A percentile compares a stretch with the other conserved stretches of the same genome.
These are phyloP conservation scores for Leuciscus idus DNA, from an alignment of 2,113 vertebrate species.

Conservation along the genomic window DNA sequence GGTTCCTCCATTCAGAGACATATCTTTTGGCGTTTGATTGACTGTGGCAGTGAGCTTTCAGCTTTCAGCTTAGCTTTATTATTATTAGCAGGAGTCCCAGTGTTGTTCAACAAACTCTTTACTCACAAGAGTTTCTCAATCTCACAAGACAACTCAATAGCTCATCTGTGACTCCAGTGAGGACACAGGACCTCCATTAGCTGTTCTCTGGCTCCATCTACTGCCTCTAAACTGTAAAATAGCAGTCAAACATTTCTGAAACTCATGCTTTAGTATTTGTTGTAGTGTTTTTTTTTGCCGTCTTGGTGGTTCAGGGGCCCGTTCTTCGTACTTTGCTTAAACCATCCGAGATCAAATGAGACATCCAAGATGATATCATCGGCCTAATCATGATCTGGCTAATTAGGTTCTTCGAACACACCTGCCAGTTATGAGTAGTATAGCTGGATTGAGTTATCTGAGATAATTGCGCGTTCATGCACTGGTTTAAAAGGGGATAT, in stretches of 20 bases:
- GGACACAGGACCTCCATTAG: not conserved
- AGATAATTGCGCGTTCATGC: too few species aligned
- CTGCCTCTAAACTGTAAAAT: not conserved
- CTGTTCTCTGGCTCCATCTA: conserved; percentile 32
- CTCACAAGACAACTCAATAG: not conserved
- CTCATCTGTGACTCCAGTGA: not conserved
- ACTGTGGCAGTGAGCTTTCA: not conserved
- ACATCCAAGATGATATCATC: too few species aligned
- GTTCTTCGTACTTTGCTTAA: too few species aligned
- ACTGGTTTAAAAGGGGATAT: too few species aligned
- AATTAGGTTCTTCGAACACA: too few species aligned
- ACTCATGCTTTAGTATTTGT: not conserved
- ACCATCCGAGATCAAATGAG: too few species aligned
- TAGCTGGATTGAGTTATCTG: too few species aligned
- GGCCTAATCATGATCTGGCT: too few species aligned
- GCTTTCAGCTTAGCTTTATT: not conserved
- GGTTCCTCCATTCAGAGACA: not conserved
- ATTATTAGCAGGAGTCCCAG: not conserved
- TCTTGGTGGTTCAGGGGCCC: too few species aligned
- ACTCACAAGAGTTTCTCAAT: not conserved
- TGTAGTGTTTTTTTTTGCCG: too few species aligned
- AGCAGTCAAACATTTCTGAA: not conserved
- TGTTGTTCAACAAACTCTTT: not conserved
- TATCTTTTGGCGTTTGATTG: not conserved
- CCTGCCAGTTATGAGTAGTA: too few species aligned